Percentiles rank a stretch among this genome's conserved stretches.
phyloP scores from a whole-genome alignment of 1,140 invertebrate genomes.

The Drosophila ohnishii region DNA sequence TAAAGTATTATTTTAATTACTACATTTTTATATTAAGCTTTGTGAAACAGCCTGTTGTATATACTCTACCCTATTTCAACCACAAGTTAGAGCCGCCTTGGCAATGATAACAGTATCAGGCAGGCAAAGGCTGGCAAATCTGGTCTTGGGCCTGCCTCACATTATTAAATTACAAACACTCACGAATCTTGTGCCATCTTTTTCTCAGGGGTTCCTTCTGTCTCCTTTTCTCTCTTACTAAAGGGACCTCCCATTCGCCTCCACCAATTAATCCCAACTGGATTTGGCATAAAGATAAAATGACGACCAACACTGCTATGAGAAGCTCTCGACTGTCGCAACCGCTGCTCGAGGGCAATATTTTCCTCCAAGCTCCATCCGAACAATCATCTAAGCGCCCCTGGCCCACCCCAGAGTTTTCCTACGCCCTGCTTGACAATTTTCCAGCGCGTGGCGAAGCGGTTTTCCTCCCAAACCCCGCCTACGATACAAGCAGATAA shows the following conservation, averaged over 20 bases:
- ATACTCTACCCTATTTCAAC: slow-evolving; percentile 4
- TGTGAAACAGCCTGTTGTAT: not conserved
- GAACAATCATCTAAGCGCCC: slow-evolving; percentile 13
- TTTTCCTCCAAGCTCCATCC: slow-evolving; percentile 35
- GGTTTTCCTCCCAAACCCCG: slow-evolving; percentile 49
- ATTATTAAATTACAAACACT: slow-evolving; percentile 79
- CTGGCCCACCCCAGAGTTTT: slow-evolving; percentile 24
- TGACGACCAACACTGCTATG: slow-evolving; percentile 46
- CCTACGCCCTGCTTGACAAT: slow-evolving; percentile 65
- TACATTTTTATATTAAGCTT: not conserved
- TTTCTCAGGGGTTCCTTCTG: not conserved
- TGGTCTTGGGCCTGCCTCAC: slow-evolving; percentile 56
- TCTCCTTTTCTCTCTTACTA: slow-evolving; percentile 1
- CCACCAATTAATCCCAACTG: slow-evolving; percentile 79
- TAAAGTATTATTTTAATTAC: not conserved
- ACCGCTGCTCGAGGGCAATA: slow-evolving; percentile 60
- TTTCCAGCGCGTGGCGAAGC: slow-evolving; percentile 71
- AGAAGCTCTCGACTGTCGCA: slow-evolving; percentile 38
- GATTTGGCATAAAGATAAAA: slow-evolving; percentile 80
- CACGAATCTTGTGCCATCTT: slow-evolving; percentile 40
- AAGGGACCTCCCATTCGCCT: slow-evolving; percentile 36
- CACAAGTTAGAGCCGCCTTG: slow-evolving; percentile 36
- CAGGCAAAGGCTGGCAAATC: slow-evolving; percentile 19
- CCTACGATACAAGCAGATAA: slow-evolving; percentile 80
- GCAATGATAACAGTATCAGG: slow-evolving; percentile 61